Base-by-base conservation (phyloP, 2,797 vertebrate species). In the Paratrypauchen microcephalus region DNA sequence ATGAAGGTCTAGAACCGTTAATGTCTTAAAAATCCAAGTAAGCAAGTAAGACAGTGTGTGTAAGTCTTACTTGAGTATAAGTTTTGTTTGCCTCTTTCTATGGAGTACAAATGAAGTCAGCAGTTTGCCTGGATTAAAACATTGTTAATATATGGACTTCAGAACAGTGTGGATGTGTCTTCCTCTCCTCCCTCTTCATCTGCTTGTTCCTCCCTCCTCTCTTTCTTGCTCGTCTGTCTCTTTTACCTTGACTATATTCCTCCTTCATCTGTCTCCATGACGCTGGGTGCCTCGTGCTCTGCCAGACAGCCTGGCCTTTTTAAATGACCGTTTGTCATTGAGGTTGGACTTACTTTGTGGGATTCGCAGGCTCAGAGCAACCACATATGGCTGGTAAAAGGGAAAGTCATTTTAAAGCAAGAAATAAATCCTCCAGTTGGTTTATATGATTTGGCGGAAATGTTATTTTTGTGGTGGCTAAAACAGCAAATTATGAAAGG, bases 281-380 rank as follows among this genome's bases (percentile, higher is more conserved):
- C 65, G 78, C 74, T 65, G 72, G 85, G 81, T 69, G 69, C 68
- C 11, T 36, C 7, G 71, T 74, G 52, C 70, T 80, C 80, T 72
- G 67, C 74, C 77, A 90, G 91, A 89, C 89, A 88, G 86, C 75
- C 81, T 85, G 85, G 84, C 86, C 83, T 84, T 89, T 91, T 91
- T 83, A 92, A 91, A 91, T 83, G 78, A 83, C 84, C 72, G 54
- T 93, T 90, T 92, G 87, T 92, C 89, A 93, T 86, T 87, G 86
- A 69, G 66, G 70, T 73, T 82, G 80, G 83, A 65, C 72, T 82
- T 84, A 72, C 79, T 86, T 70, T 72, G 61, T 72, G 45, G 72
- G 83, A 64, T 62, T 21, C 28, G 73, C 77, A 77, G 74, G 82
- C 78, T 79, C 73, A 71, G 47, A 68, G 72, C 61, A 79, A 71